A percentile compares a stretch with the other conserved stretches of the same genome.
phyloP scores from a whole-genome alignment of 30 jellyfish, hydroid and myxozoan genomes.

The Aurelia sp. region DNA sequence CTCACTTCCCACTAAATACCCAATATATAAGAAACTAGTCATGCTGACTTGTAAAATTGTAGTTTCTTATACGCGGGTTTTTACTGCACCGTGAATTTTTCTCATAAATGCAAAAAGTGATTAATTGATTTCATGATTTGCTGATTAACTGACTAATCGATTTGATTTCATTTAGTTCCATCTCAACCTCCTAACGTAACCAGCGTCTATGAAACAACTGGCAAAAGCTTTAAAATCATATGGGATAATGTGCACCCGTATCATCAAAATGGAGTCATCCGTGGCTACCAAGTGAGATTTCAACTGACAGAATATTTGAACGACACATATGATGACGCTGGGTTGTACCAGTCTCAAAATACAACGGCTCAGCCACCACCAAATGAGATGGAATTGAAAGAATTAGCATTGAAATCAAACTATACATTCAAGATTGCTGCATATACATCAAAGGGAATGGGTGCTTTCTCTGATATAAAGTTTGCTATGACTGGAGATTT shows the following conservation, averaged over 20 bases:
- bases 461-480: conserved; percentile 20
- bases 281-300: too few relatives aligned
- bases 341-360: neutral
- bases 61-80: too few relatives aligned
- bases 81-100: too few relatives aligned
- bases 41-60: too few relatives aligned
- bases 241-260: conserved; percentile 47
- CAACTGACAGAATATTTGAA: too few relatives aligned
- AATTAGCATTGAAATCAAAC: conserved; percentile 26
- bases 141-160: too few relatives aligned
- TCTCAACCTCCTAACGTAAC: conserved; percentile 17
- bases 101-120: too few relatives aligned
- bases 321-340: conserved; percentile 14
- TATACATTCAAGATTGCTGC: conserved; percentile 43
- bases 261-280: conserved; percentile 38
- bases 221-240: conserved; percentile 11
- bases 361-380: conserved; percentile 17
- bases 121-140: too few relatives aligned
- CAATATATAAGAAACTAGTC: too few relatives aligned
- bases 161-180: conserved; percentile 26
- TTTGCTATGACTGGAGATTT: conserved; percentile 53
- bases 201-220: conserved; percentile 9
- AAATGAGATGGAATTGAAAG: neutral
- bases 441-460: conserved; percentile 54
- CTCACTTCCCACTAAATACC: too few relatives aligned